These are phyloP conservation scores for Anolis carolinensis DNA, from an alignment of 2,113 vertebrate genomes.

Conservation along the genomic window DNA sequence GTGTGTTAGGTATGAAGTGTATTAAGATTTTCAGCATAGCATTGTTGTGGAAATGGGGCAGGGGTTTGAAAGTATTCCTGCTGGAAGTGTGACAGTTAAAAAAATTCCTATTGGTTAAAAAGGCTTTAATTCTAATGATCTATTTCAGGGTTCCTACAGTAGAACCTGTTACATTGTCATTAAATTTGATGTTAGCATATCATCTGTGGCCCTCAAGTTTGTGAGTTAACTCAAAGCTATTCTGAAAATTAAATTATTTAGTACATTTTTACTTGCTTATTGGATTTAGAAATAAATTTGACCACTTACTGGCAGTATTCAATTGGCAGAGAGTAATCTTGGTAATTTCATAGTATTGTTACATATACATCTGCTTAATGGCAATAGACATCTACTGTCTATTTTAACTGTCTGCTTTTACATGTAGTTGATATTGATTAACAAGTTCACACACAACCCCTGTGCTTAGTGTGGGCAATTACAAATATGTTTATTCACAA, in stretches of 20 bases:
- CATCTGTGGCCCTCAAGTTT: not conserved
- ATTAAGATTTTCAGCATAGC: not conserved
- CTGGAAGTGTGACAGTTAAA: not conserved
- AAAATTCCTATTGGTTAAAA: not conserved
- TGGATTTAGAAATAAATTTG: not conserved
- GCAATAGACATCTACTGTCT: not conserved
- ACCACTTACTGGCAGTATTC: not conserved
- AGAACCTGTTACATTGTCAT: not conserved
- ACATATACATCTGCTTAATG: not conserved
- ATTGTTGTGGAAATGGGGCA: not conserved
- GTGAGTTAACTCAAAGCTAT: too few species aligned
- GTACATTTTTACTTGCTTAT: not conserved
- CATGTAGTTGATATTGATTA: too few species aligned
- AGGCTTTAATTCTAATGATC: not conserved
- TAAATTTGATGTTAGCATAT: not conserved
- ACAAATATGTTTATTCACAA: not conserved
- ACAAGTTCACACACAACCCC: not conserved
- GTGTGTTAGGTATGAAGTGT: not conserved
- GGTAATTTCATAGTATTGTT: not conserved
- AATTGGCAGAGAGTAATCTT: not conserved
- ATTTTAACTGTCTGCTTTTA: too few species aligned
- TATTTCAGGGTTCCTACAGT: too few species aligned
- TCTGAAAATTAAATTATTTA: not conserved
- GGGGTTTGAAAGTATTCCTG: not conserved
- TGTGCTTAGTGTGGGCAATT: not conserved